Evolutionary conservation across 2,113 vertebrate species (phyloP), one percentile per base, ranked within the genome.

Genomic region (Emydura subglobosa): DNA sequence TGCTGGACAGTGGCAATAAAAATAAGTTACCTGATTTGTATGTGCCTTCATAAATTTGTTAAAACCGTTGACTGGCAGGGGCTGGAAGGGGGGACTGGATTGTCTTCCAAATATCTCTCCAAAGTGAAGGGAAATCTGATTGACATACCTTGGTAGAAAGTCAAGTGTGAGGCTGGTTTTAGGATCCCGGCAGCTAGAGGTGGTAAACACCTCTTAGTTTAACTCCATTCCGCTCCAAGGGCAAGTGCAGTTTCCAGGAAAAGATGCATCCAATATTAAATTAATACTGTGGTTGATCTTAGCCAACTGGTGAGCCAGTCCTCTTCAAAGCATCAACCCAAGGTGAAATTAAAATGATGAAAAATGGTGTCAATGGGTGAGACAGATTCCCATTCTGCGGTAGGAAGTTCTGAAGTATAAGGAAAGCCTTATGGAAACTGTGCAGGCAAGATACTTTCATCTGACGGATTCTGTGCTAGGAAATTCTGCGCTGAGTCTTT

Each of bases 31-130:
- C 47, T 13, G 13, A 3, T 79, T 86, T 90, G 50, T 53, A 54
- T 54, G 68, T 47, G 47, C 0, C 0, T 42, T 83, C 76, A 11
- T 59, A n/a, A 86, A 95, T 85, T 47, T 0, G 0, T 72, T 34
- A 0, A 68, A 68, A 29, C 8, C 10, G 12, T 34, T 65, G 50
- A 29, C 54, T 14, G 49, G n/a, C 50, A 65, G 49, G 39, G 54
- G 54, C 1, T 57, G 79, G 22, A 42, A 65, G 24, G 12, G 10
- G 10, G 24, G 25, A 47, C 42, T 47, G 13, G 39, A 9, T 25
- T 10, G 25, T 44, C 19, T 55, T 55, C n/a, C 3, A 25, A 29
- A 55, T 25, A 29, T 3, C 8, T 24, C 53, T 55, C 25, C 16
- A 47, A 16, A 79, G 13, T 4, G 53, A 25, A 82, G 81, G 53